A percentile compares a stretch with the other conserved stretches of the same genome.
Evolutionary conservation across 2,797 vertebrate genomes (phyloP).

Genomic region (Artibeus lituratus): DNA sequence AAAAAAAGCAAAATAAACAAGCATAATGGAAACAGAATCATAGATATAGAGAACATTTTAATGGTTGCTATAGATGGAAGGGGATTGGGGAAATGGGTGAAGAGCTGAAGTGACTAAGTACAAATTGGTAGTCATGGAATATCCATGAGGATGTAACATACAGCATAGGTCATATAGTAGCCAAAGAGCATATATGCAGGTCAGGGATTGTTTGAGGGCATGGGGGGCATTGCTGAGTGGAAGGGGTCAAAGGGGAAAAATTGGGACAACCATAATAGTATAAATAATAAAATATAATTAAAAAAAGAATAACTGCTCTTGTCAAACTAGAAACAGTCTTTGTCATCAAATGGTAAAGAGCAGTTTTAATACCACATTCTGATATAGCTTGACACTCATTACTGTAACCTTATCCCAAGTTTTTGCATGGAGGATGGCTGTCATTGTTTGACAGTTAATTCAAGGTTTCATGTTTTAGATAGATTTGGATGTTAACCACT

Average conservation of each 20-base stretch:
- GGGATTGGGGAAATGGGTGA: not conserved
- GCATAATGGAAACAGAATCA: not conserved
- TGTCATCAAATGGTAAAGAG: conserved; percentile 12
- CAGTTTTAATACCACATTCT: not conserved
- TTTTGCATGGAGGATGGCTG: not conserved
- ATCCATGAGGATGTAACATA: not conserved
- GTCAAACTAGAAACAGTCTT: not conserved
- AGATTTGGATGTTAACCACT: not conserved
- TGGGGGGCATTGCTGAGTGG: not conserved
- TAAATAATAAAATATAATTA: not conserved
- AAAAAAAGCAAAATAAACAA: not conserved
- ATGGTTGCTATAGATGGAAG: not conserved
- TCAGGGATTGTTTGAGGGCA: not conserved
- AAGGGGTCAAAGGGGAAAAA: not conserved
- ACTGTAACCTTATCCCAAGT: not conserved
- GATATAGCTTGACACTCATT: not conserved
- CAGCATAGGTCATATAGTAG: not conserved
- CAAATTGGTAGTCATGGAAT: not conserved
- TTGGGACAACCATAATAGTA: not conserved
- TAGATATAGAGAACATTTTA: not conserved
- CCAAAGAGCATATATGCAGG: not conserved
- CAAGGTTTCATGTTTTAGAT: not conserved
- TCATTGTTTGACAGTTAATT: not conserved
- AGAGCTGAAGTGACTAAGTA: not conserved
- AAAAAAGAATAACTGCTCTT: not conserved